Evolutionary conservation across 2,797 vertebrate species (phyloP).

Genomic region (Melanotaenia nigrans): DNA sequence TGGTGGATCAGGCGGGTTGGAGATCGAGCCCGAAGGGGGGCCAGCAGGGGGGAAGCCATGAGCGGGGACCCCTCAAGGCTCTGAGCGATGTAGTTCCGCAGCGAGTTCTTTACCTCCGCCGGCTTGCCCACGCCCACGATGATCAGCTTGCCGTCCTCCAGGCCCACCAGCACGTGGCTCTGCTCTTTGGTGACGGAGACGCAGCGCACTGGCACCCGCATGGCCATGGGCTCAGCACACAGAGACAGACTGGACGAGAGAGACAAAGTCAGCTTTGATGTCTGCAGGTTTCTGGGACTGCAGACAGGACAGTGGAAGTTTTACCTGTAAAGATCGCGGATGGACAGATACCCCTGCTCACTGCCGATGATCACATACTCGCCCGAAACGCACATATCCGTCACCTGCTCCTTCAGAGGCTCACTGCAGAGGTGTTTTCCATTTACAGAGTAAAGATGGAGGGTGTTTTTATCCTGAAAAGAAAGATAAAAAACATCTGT

Average conservation of each 20-base stretch:
- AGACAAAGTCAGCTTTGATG: not conserved
- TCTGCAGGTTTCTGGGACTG: not conserved
- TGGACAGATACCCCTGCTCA: slow-evolving; percentile 92
- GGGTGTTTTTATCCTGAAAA: slow-evolving; percentile 91
- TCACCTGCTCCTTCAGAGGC: slow-evolving; percentile 91
- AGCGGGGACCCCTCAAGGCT: slow-evolving; percentile 87
- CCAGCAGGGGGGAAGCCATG: slow-evolving; percentile 85
- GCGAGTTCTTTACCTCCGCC: slow-evolving; percentile 93
- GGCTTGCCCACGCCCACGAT: slow-evolving; percentile 95
- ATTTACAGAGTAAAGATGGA: slow-evolving; percentile 96
- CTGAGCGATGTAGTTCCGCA: slow-evolving; percentile 89
- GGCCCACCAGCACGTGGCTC: slow-evolving; percentile 93
- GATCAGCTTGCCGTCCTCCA: slow-evolving; percentile 97
- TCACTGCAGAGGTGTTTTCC: slow-evolving; percentile 91
- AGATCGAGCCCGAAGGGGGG: slow-evolving; percentile 85
- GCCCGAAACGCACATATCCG: slow-evolving; percentile 91
- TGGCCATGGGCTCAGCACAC: slow-evolving; percentile 87
- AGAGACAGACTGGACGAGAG: slow-evolving; percentile 84
- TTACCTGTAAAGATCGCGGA: slow-evolving; percentile 94
- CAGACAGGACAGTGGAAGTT: not conserved
- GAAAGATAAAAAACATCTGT: not conserved
- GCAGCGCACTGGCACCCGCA: slow-evolving; percentile 91
- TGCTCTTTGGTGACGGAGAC: slow-evolving; percentile 95
- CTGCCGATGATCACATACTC: slow-evolving; percentile 92
- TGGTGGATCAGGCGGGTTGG: slow-evolving; percentile 87